Conservation (phyloP, 2,888 invertebrate genomes). For the Bembecia ichneumoniformis region DNA sequence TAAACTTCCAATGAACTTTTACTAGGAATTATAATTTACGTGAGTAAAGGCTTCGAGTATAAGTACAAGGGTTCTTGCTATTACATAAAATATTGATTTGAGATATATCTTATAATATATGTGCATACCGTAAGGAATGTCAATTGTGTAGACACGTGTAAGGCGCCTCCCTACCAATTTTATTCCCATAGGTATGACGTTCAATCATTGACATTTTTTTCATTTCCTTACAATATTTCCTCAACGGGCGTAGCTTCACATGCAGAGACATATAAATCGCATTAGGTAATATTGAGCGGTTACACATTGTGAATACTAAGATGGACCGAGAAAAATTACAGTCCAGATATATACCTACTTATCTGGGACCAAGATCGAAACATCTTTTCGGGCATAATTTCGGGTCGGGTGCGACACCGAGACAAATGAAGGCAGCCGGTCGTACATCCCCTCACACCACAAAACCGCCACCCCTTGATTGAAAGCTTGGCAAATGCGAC, state of each 20-base stretch:
- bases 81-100: too few species aligned
- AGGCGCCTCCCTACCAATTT: constrained; percentile 38
- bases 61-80: too few species aligned
- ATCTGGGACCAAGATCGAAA: constrained; percentile 44
- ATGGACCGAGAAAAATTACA: constrained; percentile 43
- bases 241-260: constrained; percentile 9
- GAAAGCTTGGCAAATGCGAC: constrained; percentile 28
- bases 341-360: constrained; percentile 34
- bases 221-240: constrained; percentile 31
- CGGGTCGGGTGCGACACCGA: constrained; percentile 32
- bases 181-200: constrained; percentile 67
- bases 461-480: constrained; percentile 21
- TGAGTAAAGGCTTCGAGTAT: too few species aligned
- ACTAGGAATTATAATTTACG: too few species aligned
- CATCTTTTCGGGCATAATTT: constrained; percentile 43
- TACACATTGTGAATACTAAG: constrained; percentile 48
- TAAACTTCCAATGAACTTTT: too few species aligned
- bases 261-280: constrained; percentile 19
- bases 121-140: constrained; percentile 25
- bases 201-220: constrained; percentile 63
- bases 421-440: constrained; percentile 40
- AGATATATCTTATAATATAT: too few species aligned
- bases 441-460: constrained; percentile 17
- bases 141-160: constrained; percentile 53
- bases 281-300: constrained; percentile 38